phyloP scores from a whole-genome alignment of 2,888 invertebrate species.

The Choristoneura rosaceana region DNA sequence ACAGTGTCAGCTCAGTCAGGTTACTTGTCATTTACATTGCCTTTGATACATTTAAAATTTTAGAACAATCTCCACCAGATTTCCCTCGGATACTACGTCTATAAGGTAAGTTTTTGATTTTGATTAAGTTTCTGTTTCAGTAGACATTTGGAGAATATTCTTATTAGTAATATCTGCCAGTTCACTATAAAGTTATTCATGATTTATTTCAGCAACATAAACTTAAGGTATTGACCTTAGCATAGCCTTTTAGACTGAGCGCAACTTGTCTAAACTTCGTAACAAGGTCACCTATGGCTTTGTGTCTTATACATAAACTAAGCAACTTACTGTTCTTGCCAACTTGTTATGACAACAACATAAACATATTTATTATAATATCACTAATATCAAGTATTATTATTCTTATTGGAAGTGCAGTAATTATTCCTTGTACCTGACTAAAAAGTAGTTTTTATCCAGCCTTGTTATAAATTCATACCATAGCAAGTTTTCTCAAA shows the following conservation, averaged over 20 bases:
- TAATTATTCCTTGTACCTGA: neutral
- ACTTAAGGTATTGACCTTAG: neutral
- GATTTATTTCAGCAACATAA: neutral
- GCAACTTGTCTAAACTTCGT: neutral
- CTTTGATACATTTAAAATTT: constrained; percentile 29
- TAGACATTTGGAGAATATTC: neutral
- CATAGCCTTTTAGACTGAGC: too few species aligned
- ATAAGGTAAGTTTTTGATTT: constrained; percentile 28
- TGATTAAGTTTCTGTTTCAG: neutral
- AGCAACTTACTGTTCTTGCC: neutral
- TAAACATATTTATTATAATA: neutral
- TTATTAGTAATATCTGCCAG: neutral
- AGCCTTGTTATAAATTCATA: neutral
- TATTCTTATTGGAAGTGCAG: neutral
- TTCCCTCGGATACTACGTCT: constrained; percentile 24
- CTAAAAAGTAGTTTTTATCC: neutral
- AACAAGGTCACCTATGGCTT: neutral
- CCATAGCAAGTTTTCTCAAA: neutral
- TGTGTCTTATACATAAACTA: neutral
- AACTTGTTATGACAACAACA: neutral
- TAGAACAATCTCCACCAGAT: constrained; percentile 31
- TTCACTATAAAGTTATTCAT: neutral
- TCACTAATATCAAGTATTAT: neutral
- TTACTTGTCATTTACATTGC: constrained; percentile 26
- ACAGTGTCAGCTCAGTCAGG: constrained; percentile 16